Conservation (phyloP, 2,888 invertebrate genomes). For the Cataglyphis albicans region DNA sequence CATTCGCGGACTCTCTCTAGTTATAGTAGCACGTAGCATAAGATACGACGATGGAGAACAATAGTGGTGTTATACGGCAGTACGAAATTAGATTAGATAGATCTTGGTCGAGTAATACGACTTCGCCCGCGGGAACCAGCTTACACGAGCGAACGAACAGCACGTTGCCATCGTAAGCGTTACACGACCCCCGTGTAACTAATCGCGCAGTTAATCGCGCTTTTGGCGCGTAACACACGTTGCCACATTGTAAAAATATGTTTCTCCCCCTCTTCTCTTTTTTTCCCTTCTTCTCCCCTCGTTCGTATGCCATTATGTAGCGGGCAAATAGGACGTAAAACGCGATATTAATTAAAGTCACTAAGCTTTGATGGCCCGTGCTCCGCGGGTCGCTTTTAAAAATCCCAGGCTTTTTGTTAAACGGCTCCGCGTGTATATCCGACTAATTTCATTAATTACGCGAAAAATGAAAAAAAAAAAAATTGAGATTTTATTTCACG, state of each 20-base stretch:
- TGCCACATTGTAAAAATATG: constrained; percentile 34
- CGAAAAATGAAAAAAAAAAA: constrained; percentile 15
- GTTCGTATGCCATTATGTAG: background rate
- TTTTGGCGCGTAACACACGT: constrained; percentile 20
- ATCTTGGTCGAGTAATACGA: constrained; percentile 58
- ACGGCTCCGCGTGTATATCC: constrained; percentile 1
- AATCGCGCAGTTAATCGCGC: constrained; percentile 37
- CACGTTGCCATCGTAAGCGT: constrained; percentile 32
- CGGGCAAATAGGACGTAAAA: constrained; percentile 37
- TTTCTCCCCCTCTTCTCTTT: background rate
- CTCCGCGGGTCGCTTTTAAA: constrained; percentile 16
- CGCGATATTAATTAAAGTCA: constrained; percentile 39
- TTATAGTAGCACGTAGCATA: constrained; percentile 27
- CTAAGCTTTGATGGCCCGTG: background rate
- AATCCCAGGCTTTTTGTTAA: constrained; percentile 28
- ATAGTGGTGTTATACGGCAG: constrained; percentile 32
- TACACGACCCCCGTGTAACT: constrained; percentile 21
- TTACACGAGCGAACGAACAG: constrained; percentile 32
- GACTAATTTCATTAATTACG: constrained; percentile 51
- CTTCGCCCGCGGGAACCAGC: constrained; percentile 45
- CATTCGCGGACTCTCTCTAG: background rate
- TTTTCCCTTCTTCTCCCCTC: background rate
- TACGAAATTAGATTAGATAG: constrained; percentile 71
- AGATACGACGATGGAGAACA: constrained; percentile 45
- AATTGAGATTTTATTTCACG: constrained; percentile 26